phyloP scores from a whole-genome alignment of 2,888 invertebrate genomes.

The Cheilosia variabilis region DNA sequence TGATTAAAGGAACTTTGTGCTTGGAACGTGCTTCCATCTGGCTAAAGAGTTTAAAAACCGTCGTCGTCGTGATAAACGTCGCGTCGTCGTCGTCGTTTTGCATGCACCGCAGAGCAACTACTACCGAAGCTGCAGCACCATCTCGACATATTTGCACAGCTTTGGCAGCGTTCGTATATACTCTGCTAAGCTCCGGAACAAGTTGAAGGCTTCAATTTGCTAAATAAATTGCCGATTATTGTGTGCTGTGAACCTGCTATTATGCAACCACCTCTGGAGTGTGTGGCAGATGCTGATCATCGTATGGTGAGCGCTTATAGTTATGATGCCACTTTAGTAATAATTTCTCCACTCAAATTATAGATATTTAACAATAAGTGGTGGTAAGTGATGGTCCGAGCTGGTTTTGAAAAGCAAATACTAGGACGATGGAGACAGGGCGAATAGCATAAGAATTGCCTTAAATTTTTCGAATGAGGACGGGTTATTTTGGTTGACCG shows the following conservation, averaged over 20 bases:
- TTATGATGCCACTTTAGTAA: slow-evolving; percentile 65
- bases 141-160: slow-evolving; percentile 34
- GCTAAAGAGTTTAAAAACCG: slow-evolving; percentile 50
- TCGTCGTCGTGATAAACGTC: slow-evolving; percentile 68
- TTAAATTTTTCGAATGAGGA: no score
- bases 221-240: slow-evolving; percentile 73
- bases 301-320: slow-evolving; percentile 35
- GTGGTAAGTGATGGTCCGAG: slow-evolving; percentile 21
- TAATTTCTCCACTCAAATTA: slow-evolving; percentile 67
- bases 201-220: slow-evolving; percentile 73
- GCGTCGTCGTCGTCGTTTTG: slow-evolving; percentile 39
- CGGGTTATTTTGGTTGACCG: no score
- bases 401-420: background rate
- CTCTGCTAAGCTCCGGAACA: slow-evolving; percentile 68
- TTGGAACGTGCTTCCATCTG: slow-evolving; percentile 68
- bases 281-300: slow-evolving; percentile 18
- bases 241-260: slow-evolving; percentile 68
- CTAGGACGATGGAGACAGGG: background rate
- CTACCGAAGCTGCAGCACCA: slow-evolving; percentile 32
- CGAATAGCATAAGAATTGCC: no score
- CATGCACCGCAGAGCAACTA: slow-evolving; percentile 45
- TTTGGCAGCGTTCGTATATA: background rate
- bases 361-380: slow-evolving; percentile 55
- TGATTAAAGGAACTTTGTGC: slow-evolving; percentile 69
- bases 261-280: slow-evolving; percentile 60